Evolutionary conservation across 2,113 vertebrate species (phyloP).

Genomic region (Manacus vitellinus): DNA sequence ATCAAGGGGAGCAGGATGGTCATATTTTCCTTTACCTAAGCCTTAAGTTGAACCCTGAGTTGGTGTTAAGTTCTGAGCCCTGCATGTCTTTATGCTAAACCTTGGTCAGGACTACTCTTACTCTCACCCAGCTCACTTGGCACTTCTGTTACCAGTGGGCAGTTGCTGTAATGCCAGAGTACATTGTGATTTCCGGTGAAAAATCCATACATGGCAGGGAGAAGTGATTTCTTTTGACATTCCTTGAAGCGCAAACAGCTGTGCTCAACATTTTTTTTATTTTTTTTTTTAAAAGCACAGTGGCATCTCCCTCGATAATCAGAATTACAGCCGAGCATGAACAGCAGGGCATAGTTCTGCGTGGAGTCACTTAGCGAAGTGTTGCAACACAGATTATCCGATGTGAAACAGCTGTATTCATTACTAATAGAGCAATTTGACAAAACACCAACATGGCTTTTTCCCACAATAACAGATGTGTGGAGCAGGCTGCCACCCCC

Average conservation of each 20-base stretch:
- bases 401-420: constrained; percentile 71
- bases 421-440: constrained; percentile 69
- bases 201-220: constrained; percentile 18
- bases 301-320: constrained; percentile 61
- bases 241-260: constrained; percentile 63
- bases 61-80: not conserved
- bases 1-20: not conserved
- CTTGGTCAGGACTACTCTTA: not conserved
- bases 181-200: not conserved
- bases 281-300: not conserved
- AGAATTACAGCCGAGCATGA: constrained; percentile 35
- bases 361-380: not conserved
- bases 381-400: constrained; percentile 52
- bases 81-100: not conserved
- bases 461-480: constrained; percentile 63
- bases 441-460: constrained; percentile 57
- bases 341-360: constrained; percentile 38
- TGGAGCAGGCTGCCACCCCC: not conserved
- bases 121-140: not conserved
- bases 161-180: not conserved
- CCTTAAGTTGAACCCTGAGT: not conserved
- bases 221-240: constrained; percentile 39
- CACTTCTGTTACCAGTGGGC: not conserved
- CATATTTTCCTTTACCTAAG: not conserved
- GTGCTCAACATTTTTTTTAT: not conserved